Conservation (phyloP, 2,113 vertebrate species). For the Chlorocebus sabaeus region DNA sequence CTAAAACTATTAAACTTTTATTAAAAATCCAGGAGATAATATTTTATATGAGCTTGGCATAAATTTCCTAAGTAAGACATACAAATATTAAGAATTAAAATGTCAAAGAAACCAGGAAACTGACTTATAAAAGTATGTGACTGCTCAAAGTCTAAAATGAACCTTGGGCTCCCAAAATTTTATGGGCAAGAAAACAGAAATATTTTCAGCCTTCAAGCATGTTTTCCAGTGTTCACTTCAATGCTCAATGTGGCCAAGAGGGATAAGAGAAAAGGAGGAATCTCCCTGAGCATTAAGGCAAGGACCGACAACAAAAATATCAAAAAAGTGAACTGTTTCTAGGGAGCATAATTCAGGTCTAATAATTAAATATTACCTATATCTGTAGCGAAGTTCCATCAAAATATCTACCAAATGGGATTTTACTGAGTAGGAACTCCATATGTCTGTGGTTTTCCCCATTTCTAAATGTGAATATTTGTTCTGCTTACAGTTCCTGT, state of each 20-base stretch:
- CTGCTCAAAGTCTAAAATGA: neutral
- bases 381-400: neutral
- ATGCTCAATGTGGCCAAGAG: neutral
- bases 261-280: neutral
- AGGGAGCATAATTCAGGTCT: neutral
- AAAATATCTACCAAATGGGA: neutral
- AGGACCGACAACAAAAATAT: neutral
- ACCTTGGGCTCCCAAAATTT: neutral
- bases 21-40: neutral
- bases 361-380: neutral
- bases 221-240: no score
- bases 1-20: neutral
- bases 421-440: neutral
- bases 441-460: neutral
- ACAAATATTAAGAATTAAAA: neutral
- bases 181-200: neutral
- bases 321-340: neutral
- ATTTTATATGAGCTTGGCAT: neutral
- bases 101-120: neutral
- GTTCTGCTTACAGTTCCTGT: neutral
- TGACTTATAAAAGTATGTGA: neutral
- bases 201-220: neutral
- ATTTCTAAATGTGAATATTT: neutral
- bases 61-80: neutral
- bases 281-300: neutral